Base-by-base conservation (phyloP, 1,140 invertebrate species). In the Acromyrmex charruanus region DNA sequence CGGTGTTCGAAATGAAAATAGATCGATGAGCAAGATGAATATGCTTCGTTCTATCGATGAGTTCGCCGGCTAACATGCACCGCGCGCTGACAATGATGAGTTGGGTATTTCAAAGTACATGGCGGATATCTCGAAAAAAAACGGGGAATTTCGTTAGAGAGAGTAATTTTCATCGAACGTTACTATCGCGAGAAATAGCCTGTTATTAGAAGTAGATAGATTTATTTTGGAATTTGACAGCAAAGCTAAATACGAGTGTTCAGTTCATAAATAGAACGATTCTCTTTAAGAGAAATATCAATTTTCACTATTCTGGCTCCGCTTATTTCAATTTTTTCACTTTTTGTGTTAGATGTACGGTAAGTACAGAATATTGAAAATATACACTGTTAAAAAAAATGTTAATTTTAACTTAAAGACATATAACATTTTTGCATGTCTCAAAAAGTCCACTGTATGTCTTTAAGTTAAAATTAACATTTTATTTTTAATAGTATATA, bases 1-100 rank as follows among this genome's bases (percentile, higher is more conserved):
- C 39, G 28, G 25, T 75, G 80, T 75, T 61, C 69, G 80, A 28
- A 84, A 84, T 84, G 80, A 84, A 84, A 84, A 84, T 84, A 84
- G 80, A 84, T 84, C 80, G 80, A 74, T 65, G 80, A 74, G 69
- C 80, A 74, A 84, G 80, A 84, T 68, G 69, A 84, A 84, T 84
- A 84, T 84, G 80, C 80, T 75, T 61, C 69, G 69, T 25, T 61
- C 69, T 84, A 84, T 84, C 80, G 80, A 84, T 74, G 80, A 84
- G 55, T 84, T 84, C 14, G n/a, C 55, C 28, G 80, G 39, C 55
- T 75, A 84, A 75, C 80, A 82, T 82, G 80, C 68, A 53, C 80
- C 53, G 6, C 39, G 55, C 69, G 28, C 80, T 84, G 80, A 84
- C 80, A 84, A 84, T 84, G 80, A 84, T 75, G 80, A 75, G 80